phyloP scores from a whole-genome alignment of 2,888 invertebrate genomes.

The Anoncus sp. region DNA sequence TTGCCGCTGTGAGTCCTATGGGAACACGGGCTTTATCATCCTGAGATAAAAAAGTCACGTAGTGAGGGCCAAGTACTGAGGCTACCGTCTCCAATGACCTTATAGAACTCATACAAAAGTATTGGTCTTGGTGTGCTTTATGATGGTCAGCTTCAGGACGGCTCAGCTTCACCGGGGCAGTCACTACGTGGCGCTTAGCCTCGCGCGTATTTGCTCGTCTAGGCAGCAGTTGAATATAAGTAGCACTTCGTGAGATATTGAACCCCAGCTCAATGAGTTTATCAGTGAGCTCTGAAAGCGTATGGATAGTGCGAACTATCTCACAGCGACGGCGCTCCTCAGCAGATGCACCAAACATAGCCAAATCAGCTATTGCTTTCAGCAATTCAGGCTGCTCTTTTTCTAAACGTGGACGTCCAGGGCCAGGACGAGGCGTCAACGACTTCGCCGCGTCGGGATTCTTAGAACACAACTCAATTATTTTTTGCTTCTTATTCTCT shows the following conservation, averaged over 20 bases:
- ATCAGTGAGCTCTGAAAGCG: slow-evolving; percentile 53
- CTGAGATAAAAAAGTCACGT: slow-evolving; percentile 71
- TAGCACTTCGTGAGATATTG: slow-evolving; percentile 60
- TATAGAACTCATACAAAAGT: slow-evolving; percentile 53
- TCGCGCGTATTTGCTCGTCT: slow-evolving; percentile 64
- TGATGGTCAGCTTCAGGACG: slow-evolving; percentile 51
- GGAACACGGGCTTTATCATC: slow-evolving; percentile 79
- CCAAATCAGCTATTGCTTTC: slow-evolving; percentile 74
- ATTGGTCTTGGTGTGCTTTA: slow-evolving; percentile 49
- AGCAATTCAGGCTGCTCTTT: slow-evolving; percentile 72
- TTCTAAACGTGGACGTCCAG: slow-evolving; percentile 72
- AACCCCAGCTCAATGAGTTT: slow-evolving; percentile 58
- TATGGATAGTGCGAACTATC: slow-evolving; percentile 62
- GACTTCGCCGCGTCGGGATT: slow-evolving; percentile 47
- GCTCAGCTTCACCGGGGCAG: slow-evolving; percentile 71
- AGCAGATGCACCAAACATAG: slow-evolving; percentile 71
- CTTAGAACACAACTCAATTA: slow-evolving; percentile 45
- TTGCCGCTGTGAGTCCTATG: slow-evolving; percentile 80
- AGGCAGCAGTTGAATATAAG: slow-evolving; percentile 69
- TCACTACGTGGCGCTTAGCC: slow-evolving; percentile 71
- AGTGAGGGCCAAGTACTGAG: slow-evolving; percentile 60
- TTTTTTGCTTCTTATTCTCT: slow-evolving; percentile 40
- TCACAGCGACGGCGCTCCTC: slow-evolving; percentile 71
- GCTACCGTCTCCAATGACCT: slow-evolving; percentile 66
- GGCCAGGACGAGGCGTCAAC: slow-evolving; percentile 59